phyloP scores from a whole-genome alignment of 2,113 vertebrate species.

The Dasyurus viverrinus region DNA sequence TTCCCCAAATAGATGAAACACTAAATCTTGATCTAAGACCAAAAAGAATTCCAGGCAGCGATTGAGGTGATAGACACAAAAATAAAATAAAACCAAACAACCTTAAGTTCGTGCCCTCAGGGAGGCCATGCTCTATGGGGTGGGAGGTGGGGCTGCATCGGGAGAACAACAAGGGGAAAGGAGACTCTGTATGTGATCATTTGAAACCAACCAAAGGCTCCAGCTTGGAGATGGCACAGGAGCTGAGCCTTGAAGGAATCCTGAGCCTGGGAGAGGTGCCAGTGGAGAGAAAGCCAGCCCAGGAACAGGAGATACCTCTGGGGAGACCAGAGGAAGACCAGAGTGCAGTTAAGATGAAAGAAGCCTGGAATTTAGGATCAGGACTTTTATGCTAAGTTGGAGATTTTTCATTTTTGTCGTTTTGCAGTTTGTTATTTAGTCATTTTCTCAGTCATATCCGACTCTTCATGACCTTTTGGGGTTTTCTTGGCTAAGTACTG shows the following conservation, averaged over 20 bases:
- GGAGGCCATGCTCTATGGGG: not conserved
- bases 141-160: no score
- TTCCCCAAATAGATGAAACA: not conserved
- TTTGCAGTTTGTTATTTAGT: not conserved
- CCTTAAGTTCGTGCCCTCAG: not conserved
- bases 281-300: not conserved
- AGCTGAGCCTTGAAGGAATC: not conserved
- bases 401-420: not conserved
- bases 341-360: not conserved
- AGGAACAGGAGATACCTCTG: not conserved
- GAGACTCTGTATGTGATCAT: not conserved
- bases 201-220: not conserved
- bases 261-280: not conserved
- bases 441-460: not conserved
- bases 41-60: not conserved
- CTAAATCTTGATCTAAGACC: not conserved
- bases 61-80: not conserved
- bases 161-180: not conserved
- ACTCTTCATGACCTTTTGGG: not conserved
- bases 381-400: not conserved
- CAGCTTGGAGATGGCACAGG: not conserved
- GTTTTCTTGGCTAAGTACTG: not conserved
- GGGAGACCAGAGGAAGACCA: not conserved
- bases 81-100: not conserved
- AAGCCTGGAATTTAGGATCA: not conserved